These are phyloP conservation scores for Caenorhabditis sp. DNA, from an alignment of 2,888 invertebrate species.

Conservation along the genomic window DNA sequence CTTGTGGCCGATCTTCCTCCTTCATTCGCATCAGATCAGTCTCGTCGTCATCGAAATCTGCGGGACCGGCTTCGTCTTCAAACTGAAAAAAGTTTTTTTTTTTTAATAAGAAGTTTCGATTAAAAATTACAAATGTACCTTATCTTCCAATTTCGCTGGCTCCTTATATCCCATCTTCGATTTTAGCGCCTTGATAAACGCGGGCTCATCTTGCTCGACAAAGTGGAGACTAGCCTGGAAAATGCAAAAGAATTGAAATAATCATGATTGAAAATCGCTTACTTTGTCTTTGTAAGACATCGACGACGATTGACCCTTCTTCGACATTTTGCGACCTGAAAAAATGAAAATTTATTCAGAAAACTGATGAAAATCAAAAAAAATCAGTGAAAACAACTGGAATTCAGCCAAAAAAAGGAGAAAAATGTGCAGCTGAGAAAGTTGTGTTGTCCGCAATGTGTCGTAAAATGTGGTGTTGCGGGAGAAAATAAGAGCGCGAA, in stretches of 20 bases:
- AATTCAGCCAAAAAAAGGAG: conserved; percentile 11
- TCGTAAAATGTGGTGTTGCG: conserved; percentile 25
- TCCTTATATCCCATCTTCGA: conserved; percentile 79
- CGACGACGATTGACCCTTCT: conserved; percentile 48
- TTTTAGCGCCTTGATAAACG: conserved; percentile 79
- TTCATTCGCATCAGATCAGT: conserved; percentile 72
- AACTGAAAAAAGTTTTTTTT: conserved; percentile 52
- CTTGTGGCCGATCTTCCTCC: conserved; percentile 79
- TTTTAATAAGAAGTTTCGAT: background rate
- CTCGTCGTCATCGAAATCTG: conserved; percentile 69
- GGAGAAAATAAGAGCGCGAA: background rate
- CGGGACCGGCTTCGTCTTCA: conserved; percentile 60
- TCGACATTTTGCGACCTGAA: conserved; percentile 46
- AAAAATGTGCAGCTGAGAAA: background rate
- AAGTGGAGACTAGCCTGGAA: conserved; percentile 67
- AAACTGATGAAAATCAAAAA: background rate
- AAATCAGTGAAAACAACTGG: background rate
- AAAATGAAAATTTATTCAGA: background rate
- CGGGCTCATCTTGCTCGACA: conserved; percentile 79
- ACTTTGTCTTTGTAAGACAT: conserved; percentile 65
- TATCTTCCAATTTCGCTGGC: conserved; percentile 79
- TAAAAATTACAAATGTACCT: conserved; percentile 62
- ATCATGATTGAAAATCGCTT: no score
- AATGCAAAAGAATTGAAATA: background rate
- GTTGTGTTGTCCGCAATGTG: conserved; percentile 28